Conservation (phyloP, 1,140 invertebrate genomes). For the Anoplophora glabripennis region DNA sequence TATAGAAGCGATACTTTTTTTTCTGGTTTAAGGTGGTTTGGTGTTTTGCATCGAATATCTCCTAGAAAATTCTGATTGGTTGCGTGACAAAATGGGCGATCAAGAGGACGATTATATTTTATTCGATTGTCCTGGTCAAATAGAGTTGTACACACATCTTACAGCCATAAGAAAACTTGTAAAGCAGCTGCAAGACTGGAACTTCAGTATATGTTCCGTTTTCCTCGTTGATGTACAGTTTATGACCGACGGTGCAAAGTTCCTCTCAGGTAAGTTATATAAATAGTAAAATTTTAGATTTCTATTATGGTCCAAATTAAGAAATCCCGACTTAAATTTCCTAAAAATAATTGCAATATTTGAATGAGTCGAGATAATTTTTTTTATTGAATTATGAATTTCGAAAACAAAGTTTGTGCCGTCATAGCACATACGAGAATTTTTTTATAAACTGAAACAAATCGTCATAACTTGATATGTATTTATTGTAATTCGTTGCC, state of each 20-base stretch:
- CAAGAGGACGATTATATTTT: conserved; percentile 90
- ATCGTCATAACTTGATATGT: background rate
- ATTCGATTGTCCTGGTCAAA: conserved; percentile 99
- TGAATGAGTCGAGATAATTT: no score
- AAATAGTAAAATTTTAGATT: no score
- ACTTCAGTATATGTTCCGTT: conserved; percentile 88
- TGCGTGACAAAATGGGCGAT: conserved; percentile 77
- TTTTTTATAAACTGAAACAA: background rate
- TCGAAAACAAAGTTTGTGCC: no score
- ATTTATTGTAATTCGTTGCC: conserved; percentile 4
- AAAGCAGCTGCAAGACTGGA: conserved; percentile 77
- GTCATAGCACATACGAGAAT: no score
- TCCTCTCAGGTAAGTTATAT: conserved; percentile 67
- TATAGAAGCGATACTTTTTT: background rate
- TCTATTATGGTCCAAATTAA: no score
- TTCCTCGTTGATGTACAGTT: conserved; percentile 97
- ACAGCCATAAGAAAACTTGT: conserved; percentile 84
- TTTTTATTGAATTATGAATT: no score
- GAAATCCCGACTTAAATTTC: no score
- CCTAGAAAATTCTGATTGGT: conserved; percentile 87
- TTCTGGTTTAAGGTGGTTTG: conserved; percentile 59
- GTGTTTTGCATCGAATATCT: conserved; percentile 97
- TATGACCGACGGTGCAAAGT: conserved; percentile 93
- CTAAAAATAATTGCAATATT: no score
- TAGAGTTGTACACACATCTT: conserved; percentile 97